Base-by-base conservation (phyloP, 2,888 invertebrate species). In the Philonicus albiceps region DNA sequence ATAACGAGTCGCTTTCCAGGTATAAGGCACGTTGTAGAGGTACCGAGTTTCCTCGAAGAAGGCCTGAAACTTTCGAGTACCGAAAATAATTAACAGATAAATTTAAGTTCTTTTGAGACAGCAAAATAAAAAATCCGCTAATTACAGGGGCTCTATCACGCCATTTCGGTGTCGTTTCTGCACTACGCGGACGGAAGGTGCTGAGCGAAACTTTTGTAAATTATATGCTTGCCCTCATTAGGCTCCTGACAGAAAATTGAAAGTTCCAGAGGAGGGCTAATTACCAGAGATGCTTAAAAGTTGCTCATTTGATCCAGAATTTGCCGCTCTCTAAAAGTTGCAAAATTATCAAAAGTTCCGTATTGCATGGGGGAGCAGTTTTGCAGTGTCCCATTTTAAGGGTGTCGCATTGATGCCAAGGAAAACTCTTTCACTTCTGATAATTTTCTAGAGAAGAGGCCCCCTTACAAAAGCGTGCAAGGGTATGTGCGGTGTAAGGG, bases 31-130 rank as follows among this genome's bases (percentile, higher is more conserved):
- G 31, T 31, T 3, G 31, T 31, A 5, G 40, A 13, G 49, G 49
- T n/a, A n/a, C 22, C 7, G 27, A 3, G 13, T 27, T 76, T 76
- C 37, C 22, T 5, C n/a, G 76, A 37, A 40, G 37, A 22, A 40
- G 40, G 34, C 31, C 13, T 11, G 3, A 76, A 76, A 40, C 40
- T 76, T 76, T 76, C 19, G 22, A 37, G 76, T 49, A 30, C n/a
- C 49, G 40, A 78, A 78, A 78, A 49, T 78, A 78, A 78, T 78
- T 78, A 78, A 78, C 78, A 78, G 49, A 78, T 78, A 78, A 43
- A 78, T 78, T 78, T 49, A 22, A 49, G 49, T 22, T 78, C 49
- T 78, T 37, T 27, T 13, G 27, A 27, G 37, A 16, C 49, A 11
- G 49, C 43, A 16, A 31, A 31, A 31, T 13, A 16, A 78, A 78